phyloP scores from a whole-genome alignment of 2,797 vertebrate genomes.

The Acanthopagrus latus region DNA sequence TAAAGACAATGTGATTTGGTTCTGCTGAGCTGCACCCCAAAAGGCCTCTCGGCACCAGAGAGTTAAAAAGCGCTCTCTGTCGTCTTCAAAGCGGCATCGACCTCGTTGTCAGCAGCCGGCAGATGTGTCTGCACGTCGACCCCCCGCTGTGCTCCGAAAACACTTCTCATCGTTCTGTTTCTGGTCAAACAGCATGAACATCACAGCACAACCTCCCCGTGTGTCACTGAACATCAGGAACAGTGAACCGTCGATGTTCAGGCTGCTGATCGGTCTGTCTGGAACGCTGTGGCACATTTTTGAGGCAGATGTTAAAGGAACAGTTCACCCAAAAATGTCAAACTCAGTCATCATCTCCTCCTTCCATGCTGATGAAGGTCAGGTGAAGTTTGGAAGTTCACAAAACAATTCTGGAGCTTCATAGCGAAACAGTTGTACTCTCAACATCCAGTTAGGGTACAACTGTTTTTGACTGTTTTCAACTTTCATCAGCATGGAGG shows the following conservation, averaged over 20 bases:
- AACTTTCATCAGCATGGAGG: no score
- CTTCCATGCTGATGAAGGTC: no score
- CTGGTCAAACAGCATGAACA: slow-evolving; percentile 14
- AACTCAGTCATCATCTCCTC: no score
- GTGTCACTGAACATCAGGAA: neutral
- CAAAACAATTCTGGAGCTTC: no score
- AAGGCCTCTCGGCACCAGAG: neutral
- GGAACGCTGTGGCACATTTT: no score
- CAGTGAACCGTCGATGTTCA: neutral
- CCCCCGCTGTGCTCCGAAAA: slow-evolving; percentile 11
- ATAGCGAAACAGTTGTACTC: no score
- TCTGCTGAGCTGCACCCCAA: slow-evolving; percentile 57
- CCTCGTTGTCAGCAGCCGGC: neutral
- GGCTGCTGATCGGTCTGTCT: no score
- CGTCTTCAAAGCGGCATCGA: slow-evolving; percentile 3
- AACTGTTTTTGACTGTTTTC: no score
- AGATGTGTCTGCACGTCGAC: slow-evolving; percentile 21
- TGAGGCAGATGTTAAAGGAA: neutral
- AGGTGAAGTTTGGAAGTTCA: no score
- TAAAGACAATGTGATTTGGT: slow-evolving; percentile 59
- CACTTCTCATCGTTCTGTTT: neutral
- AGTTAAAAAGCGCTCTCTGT: neutral
- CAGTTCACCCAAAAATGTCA: no score
- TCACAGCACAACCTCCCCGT: neutral
- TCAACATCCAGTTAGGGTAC: no score